Percentiles rank a stretch among this genome's conserved stretches.
Conservation (phyloP, 2,888 invertebrate genomes). For the Drosophila setosimentum region DNA sequence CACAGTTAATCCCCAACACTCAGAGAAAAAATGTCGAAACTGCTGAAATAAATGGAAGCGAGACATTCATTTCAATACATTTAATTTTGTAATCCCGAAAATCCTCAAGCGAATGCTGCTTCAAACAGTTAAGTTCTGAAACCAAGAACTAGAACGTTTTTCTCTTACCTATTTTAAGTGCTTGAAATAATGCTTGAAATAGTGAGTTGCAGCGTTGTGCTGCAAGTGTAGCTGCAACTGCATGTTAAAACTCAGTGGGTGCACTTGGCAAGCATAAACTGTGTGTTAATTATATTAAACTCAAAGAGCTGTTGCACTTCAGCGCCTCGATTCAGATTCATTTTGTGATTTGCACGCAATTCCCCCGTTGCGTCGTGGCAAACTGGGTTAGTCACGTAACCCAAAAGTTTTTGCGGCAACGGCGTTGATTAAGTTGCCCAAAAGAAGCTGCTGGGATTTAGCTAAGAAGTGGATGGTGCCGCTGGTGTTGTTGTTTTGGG, state of each 20-base stretch:
- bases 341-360: constrained; percentile 43
- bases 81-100: not conserved
- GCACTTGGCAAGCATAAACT: constrained; percentile 31
- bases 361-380: constrained; percentile 46
- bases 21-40: not conserved
- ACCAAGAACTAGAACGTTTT: not conserved
- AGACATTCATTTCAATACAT: not conserved
- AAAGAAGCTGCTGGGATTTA: constrained; percentile 68
- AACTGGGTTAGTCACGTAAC: constrained; percentile 77
- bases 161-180: not conserved
- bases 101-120: not conserved
- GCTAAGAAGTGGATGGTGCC: not conserved
- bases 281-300: constrained; percentile 68
- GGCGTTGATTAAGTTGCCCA: constrained; percentile 71
- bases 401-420: constrained; percentile 53
- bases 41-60: not conserved
- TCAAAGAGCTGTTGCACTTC: constrained; percentile 51
- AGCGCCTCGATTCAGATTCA: constrained; percentile 35
- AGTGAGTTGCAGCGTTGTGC: not conserved
- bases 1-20: constrained; percentile 11
- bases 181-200: too few species aligned
- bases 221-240: constrained; percentile 1
- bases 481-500: constrained; percentile 4
- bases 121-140: not conserved
- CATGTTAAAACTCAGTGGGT: not conserved